Evolutionary conservation across 2,888 invertebrate genomes (phyloP).

Genomic region (Apamea anceps): DNA sequence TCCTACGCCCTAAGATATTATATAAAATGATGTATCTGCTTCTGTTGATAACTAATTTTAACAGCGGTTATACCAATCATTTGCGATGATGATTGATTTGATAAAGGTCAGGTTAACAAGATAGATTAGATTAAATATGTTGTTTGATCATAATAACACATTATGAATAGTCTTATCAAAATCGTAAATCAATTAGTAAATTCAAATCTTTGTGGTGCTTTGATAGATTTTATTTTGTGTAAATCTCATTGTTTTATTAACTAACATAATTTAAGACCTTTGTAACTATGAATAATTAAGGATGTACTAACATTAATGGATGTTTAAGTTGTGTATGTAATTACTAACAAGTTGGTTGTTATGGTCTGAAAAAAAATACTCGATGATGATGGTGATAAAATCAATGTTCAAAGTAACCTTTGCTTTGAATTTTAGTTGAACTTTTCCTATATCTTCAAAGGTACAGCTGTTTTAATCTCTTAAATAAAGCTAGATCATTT

Average conservation of each 20-base stretch:
- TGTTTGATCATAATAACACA: conserved; percentile 43
- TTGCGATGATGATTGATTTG: conserved; percentile 31
- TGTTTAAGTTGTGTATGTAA: too few relatives aligned
- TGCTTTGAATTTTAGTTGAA: neutral
- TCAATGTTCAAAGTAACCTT: neutral
- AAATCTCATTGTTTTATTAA: neutral
- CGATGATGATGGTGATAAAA: too few relatives aligned
- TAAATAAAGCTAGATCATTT: neutral
- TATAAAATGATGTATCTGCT: neutral
- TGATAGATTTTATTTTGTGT: neutral
- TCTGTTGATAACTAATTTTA: conserved; percentile 3
- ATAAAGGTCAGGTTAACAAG: conserved; percentile 37
- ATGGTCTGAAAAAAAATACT: too few relatives aligned
- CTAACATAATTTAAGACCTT: neutral
- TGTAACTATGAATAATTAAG: neutral
- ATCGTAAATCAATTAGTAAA: neutral
- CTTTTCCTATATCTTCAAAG: neutral
- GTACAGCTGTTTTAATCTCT: neutral
- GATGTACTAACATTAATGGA: neutral
- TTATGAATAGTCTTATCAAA: conserved; percentile 35
- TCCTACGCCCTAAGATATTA: neutral
- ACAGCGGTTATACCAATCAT: conserved; percentile 1
- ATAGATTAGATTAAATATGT: conserved; percentile 26
- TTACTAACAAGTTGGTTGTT: too few relatives aligned
- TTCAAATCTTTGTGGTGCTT: neutral